Evolutionary conservation across 1,140 invertebrate species (phyloP).

Genomic region (Nephila pilipes): DNA sequence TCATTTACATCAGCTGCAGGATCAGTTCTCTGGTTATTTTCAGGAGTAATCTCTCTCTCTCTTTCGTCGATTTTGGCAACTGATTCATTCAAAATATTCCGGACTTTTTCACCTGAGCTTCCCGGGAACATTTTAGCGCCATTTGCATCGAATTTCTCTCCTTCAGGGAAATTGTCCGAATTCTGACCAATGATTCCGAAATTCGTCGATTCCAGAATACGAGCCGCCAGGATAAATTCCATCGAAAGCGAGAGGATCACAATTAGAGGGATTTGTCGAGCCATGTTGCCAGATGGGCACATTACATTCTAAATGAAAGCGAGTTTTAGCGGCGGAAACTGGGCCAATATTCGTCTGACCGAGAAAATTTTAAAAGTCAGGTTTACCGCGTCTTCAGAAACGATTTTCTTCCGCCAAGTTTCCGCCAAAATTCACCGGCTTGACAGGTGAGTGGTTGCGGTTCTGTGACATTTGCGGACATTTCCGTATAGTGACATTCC

Average conservation of each 20-base stretch:
- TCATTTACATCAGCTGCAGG: background rate
- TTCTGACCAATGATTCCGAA: constrained; percentile 44
- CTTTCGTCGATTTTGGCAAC: background rate
- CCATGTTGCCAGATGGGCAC: constrained; percentile 53
- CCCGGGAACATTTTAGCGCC: background rate
- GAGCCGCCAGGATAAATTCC: background rate
- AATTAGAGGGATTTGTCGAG: background rate
- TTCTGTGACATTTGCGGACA: background rate
- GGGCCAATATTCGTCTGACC: constrained; percentile 43
- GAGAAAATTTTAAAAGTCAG: constrained; percentile 37
- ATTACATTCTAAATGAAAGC: constrained; percentile 68
- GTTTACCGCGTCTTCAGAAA: constrained; percentile 16
- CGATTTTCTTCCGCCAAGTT: constrained; percentile 36
- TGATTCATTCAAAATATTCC: background rate
- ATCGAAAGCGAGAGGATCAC: background rate
- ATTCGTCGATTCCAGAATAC: background rate
- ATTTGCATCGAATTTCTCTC: background rate
- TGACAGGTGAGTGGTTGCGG: background rate
- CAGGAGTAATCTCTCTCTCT: background rate
- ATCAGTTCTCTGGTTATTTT: background rate
- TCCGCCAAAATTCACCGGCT: background rate
- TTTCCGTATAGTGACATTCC: background rate
- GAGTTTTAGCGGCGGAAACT: constrained; percentile 24
- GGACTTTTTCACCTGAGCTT: background rate
- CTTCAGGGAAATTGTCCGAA: background rate